Evolutionary conservation across 2,888 invertebrate species (phyloP).

Genomic region (Drosophila merina): DNA sequence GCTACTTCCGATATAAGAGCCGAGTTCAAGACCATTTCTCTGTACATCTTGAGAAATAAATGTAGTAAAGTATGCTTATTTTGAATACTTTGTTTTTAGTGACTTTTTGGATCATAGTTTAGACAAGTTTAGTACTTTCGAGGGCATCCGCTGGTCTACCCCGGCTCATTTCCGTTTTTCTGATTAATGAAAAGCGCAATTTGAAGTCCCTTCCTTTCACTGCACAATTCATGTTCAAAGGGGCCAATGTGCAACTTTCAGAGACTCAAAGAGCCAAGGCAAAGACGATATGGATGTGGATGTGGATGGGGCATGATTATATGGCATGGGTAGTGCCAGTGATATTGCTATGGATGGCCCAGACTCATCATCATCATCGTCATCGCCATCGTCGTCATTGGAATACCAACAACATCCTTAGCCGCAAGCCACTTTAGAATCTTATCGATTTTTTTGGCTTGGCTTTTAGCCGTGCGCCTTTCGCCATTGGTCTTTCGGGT

Average conservation of each 20-base stretch:
- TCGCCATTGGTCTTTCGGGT: constrained; percentile 57
- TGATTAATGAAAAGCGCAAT: constrained; percentile 78
- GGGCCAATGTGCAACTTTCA: constrained; percentile 60
- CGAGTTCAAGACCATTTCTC: neutral
- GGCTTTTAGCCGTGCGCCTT: constrained; percentile 57
- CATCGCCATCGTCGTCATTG: constrained; percentile 5
- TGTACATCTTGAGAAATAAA: neutral
- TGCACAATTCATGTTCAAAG: constrained; percentile 63
- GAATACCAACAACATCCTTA: constrained; percentile 12
- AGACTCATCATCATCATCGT: constrained; percentile 40
- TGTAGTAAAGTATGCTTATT: neutral
- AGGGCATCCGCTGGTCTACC: constrained; percentile 19
- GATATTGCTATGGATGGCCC: constrained; percentile 13
- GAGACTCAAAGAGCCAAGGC: constrained; percentile 54
- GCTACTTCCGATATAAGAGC: constrained; percentile 11
- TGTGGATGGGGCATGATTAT: constrained; percentile 17
- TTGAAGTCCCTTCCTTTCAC: constrained; percentile 33
- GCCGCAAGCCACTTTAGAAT: constrained; percentile 66
- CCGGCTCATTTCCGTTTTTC: constrained; percentile 55
- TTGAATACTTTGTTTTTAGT: neutral
- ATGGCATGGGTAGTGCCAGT: constrained; percentile 10
- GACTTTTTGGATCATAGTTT: neutral
- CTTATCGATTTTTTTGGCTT: constrained; percentile 68
- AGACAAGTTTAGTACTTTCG: neutral
- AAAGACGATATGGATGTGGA: constrained; percentile 47